Evolutionary conservation across 2,888 invertebrate species (phyloP), one percentile per base, ranked within the genome.

Genomic region (Coenonympha arcania): DNA sequence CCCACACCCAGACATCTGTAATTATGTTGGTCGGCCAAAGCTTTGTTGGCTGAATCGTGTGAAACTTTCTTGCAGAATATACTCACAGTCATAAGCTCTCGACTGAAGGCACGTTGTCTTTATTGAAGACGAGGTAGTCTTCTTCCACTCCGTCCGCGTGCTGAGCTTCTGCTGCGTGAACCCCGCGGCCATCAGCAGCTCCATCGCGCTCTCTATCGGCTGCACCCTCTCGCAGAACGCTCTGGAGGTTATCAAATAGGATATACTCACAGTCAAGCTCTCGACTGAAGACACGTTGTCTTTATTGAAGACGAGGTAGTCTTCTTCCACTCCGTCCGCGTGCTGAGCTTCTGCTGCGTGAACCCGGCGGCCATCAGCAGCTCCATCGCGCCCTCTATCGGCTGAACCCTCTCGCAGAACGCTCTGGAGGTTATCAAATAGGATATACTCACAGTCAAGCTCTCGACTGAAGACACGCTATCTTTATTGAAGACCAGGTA

Each of bases 281-380:
- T 89, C 88, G 34, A 88, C 58, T 24, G 83, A 83, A 11, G 90
- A 87, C 5, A 90, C 76, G 61, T 88, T 89, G 1, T 89, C 88
- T 40, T 73, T 77, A 44, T 88, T 82, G 79, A 93, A 93, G 4
- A 94, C 89, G 45, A 92, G 80, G 44, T 90, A 90, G 59, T 93
- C 91, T 54, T 89, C 89, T 5, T 88, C 87, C 0, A 55, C 54
- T 0, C 78, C 83, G 0, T 89, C 90, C 18, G 89, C 79, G 57
- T 83, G 1, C 81, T 66, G 9, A 93, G 63, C 53, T 78, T 83
- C 44, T 90, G 75, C 62, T 90, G 88, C 2, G 76, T 73, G 75
- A 98, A 98, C 0, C 98, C 98, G 5, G 93, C 94, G 0, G 95
- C 95, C 56, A 89, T 73, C 0, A 98, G 76, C 53, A 98, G 90